Evolutionary conservation across 1,140 invertebrate species (phyloP).

Genomic region (Drosophila simulans): DNA sequence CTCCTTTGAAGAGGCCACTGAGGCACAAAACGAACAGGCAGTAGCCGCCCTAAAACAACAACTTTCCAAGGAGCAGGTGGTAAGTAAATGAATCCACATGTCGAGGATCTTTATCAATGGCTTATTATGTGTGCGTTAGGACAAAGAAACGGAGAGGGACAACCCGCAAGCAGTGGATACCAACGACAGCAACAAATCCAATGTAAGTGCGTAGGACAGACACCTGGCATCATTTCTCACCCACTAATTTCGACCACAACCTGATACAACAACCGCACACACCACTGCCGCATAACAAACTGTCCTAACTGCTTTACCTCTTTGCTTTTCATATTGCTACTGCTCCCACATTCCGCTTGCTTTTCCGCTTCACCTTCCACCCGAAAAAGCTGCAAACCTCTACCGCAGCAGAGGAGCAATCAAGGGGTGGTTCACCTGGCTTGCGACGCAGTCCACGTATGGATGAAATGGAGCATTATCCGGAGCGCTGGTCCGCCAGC

Average conservation of each 20-base stretch:
- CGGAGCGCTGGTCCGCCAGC: slow-evolving; percentile 68
- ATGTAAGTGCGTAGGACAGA: slow-evolving; percentile 63
- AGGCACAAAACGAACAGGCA: slow-evolving; percentile 72
- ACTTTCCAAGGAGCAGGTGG: slow-evolving; percentile 62
- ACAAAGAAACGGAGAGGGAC: slow-evolving; percentile 51
- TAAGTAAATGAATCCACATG: slow-evolving; percentile 39
- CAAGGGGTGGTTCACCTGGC: slow-evolving; percentile 58
- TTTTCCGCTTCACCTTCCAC: slow-evolving; percentile 12
- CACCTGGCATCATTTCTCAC: not conserved
- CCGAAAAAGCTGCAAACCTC: slow-evolving; percentile 72
- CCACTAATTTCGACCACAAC: not conserved
- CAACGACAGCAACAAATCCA: slow-evolving; percentile 66
- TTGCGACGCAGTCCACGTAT: slow-evolving; percentile 77
- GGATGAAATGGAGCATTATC: slow-evolving; percentile 79
- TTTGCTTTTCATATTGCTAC: slow-evolving; percentile 60
- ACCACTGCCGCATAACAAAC: slow-evolving; percentile 5
- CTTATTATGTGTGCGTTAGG: slow-evolving; percentile 7
- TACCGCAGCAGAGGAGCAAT: slow-evolving; percentile 58
- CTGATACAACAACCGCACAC: too few relatives aligned
- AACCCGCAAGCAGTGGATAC: slow-evolving; percentile 27
- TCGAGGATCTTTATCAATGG: not conserved
- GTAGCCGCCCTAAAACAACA: slow-evolving; percentile 46
- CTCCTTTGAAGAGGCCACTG: slow-evolving; percentile 76
- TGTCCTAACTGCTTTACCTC: slow-evolving; percentile 55
- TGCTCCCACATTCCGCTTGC: slow-evolving; percentile 22